A percentile compares a stretch with the other conserved stretches of the same genome.
Evolutionary conservation across 1,140 invertebrate genomes (phyloP).

Genomic region (Homarus americanus): DNA sequence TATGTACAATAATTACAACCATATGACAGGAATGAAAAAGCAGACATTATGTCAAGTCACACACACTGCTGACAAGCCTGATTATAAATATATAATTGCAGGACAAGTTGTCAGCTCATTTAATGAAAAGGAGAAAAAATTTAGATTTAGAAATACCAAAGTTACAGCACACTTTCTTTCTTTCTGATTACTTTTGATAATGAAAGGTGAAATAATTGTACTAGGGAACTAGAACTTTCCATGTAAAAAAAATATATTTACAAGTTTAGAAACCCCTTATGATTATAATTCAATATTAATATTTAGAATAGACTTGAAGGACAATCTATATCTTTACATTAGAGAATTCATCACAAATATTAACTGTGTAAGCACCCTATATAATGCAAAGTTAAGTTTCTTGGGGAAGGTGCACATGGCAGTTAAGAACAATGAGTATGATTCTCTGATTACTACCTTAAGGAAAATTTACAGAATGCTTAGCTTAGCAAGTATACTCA

Average conservation of each 20-base stretch:
- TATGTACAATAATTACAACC: conserved; percentile 67
- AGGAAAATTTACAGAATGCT: conserved; percentile 16
- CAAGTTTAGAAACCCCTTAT: background rate
- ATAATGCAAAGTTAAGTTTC: background rate
- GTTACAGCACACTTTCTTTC: background rate
- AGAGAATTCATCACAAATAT: background rate
- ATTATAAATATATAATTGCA: conserved; percentile 13
- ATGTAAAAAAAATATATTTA: conserved; percentile 46
- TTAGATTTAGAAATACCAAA: background rate
- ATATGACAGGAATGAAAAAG: conserved; percentile 39
- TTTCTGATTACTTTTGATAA: conserved; percentile 1
- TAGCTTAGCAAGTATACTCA: conserved; percentile 25
- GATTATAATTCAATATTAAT: background rate
- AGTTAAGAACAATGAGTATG: background rate
- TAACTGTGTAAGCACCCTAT: background rate
- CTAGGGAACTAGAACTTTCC: conserved; percentile 12
- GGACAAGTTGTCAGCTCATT: conserved; percentile 10
- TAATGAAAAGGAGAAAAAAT: background rate
- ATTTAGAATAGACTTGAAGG: background rate
- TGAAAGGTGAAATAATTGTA: conserved; percentile 5
- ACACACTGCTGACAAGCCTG: conserved; percentile 4
- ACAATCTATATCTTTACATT: conserved; percentile 1
- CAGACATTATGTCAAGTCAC: too few species aligned
- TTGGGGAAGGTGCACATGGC: background rate
- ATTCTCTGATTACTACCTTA: conserved; percentile 24